phyloP scores from a whole-genome alignment of 1,140 invertebrate species.

The Macrostomum lignano region DNA sequence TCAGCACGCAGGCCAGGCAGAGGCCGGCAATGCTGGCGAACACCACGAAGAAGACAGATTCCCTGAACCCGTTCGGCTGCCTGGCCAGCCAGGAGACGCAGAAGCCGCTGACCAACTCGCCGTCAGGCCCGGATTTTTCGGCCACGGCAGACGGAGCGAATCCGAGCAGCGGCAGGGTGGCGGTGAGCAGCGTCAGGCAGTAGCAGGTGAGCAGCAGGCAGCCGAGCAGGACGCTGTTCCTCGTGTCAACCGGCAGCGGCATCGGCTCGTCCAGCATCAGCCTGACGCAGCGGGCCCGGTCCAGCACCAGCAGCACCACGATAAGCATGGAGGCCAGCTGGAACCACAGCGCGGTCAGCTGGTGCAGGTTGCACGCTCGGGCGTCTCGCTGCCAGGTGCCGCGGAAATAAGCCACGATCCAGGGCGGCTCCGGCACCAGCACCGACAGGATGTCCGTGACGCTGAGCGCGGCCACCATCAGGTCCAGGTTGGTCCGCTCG shows the following conservation, averaged over 20 bases:
- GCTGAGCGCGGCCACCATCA: conserved; percentile 12
- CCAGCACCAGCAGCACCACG: conserved; percentile 11
- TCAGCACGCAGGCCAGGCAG: no score
- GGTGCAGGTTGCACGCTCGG: conserved; percentile 11
- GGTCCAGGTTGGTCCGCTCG: conserved; percentile 10
- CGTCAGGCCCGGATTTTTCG: no score
- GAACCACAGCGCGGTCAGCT: conserved; percentile 12
- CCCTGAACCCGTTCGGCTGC: conserved; percentile 6
- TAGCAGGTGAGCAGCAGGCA: conserved; percentile 9
- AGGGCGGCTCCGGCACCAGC: conserved; percentile 11
- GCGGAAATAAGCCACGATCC: conserved; percentile 11
- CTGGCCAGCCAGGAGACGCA: conserved; percentile 12
- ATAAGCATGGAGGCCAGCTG: conserved; percentile 11
- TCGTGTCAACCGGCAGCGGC: background rate
- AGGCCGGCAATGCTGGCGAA: no score
- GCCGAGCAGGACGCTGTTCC: conserved; percentile 7
- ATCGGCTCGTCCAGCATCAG: conserved; percentile 1
- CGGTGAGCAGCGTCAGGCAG: conserved; percentile 9
- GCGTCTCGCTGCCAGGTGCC: conserved; percentile 12
- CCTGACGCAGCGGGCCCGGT: conserved; percentile 7
- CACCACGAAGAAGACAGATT: conserved; percentile 10
- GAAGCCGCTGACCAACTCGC: conserved; percentile 6
- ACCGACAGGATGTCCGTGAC: conserved; percentile 14
- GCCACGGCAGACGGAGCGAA: conserved; percentile 10
- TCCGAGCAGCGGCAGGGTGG: conserved; percentile 11